Evolutionary conservation across 2,888 invertebrate species (phyloP).

Genomic region (Ernsta delagoae): DNA sequence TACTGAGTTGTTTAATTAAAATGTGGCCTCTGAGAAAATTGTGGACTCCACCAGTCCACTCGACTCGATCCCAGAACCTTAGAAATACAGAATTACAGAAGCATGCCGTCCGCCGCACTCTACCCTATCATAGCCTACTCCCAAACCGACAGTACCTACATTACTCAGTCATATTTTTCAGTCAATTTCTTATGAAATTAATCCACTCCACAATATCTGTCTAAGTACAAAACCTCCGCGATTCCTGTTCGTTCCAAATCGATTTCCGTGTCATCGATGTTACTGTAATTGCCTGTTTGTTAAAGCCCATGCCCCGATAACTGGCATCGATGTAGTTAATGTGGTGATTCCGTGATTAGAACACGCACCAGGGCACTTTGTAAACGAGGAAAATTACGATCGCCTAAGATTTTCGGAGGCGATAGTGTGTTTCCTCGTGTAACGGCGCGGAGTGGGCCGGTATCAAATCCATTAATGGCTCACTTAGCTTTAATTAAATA

Average conservation of each 20-base stretch:
- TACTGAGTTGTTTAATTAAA: constrained; percentile 29
- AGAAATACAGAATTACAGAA: constrained; percentile 63
- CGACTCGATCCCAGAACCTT: constrained; percentile 58
- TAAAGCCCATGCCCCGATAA: background rate
- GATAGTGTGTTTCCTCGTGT: constrained; percentile 53
- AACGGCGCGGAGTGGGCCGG: constrained; percentile 53
- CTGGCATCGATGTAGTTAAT: constrained; percentile 35
- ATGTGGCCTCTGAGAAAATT: constrained; percentile 14
- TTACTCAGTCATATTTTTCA: constrained; percentile 83
- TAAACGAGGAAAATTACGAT: constrained; percentile 53
- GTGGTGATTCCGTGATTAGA: constrained; percentile 59
- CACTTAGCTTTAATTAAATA: constrained; percentile 63
- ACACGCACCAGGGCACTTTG: constrained; percentile 51
- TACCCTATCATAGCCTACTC: constrained; percentile 79
- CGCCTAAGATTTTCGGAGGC: constrained; percentile 54
- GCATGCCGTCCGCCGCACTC: constrained; percentile 80
- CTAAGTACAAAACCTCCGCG: constrained; percentile 73
- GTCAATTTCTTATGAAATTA: constrained; percentile 83
- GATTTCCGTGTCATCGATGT: constrained; percentile 32
- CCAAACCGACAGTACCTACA: constrained; percentile 78
- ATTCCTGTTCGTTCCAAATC: constrained; percentile 56
- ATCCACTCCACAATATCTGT: constrained; percentile 62
- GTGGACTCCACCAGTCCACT: constrained; percentile 43
- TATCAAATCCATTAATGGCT: constrained; percentile 58
- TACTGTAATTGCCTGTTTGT: constrained; percentile 32